A percentile compares a stretch with the other conserved stretches of the same genome.
Conservation (phyloP, 2,888 invertebrate species). For the Quadriops clusia region DNA sequence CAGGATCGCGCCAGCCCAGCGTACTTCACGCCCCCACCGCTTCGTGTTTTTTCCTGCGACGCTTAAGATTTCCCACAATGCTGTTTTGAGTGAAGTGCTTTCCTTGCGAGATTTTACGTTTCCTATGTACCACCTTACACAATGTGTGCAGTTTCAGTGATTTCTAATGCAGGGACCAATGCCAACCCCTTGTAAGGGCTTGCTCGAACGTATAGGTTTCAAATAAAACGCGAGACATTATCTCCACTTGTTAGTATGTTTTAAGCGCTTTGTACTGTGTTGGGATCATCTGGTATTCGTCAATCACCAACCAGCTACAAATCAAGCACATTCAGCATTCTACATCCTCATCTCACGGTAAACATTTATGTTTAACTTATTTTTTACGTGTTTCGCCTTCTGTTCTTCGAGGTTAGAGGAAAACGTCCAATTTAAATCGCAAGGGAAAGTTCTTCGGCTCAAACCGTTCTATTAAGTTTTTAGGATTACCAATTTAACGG, state of each 20-base stretch:
- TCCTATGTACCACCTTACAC: conserved; percentile 7
- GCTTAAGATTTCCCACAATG: conserved; percentile 20
- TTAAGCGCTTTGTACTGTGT: too few species aligned
- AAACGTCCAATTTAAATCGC: too few species aligned
- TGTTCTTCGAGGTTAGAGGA: too few species aligned
- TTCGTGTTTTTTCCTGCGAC: conserved; percentile 16
- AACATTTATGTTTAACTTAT: conserved; percentile 12
- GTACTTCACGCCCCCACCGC: conserved; percentile 18
- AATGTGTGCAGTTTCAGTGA: conserved; percentile 10
- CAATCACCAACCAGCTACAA: conserved; percentile 8
- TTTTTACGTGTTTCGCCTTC: too few species aligned
- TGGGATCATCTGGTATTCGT: conserved; percentile 9
- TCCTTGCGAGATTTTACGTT: conserved; percentile 10
- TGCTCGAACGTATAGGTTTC: too few species aligned
- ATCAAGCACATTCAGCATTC: conserved; percentile 10
- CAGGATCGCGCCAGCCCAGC: conserved; percentile 28
- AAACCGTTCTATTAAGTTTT: conserved; percentile 1
- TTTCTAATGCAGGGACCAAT: conserved; percentile 9
- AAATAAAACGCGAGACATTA: too few species aligned
- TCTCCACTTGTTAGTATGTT: too few species aligned
- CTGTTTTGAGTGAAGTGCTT: conserved; percentile 19
- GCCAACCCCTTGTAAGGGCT: too few species aligned
- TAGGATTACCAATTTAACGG: conserved; percentile 1
- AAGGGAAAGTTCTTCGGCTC: too few species aligned
- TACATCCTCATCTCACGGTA: conserved; percentile 13